phyloP scores from a whole-genome alignment of 1,140 invertebrate species.

The Zaprionus taronus region DNA sequence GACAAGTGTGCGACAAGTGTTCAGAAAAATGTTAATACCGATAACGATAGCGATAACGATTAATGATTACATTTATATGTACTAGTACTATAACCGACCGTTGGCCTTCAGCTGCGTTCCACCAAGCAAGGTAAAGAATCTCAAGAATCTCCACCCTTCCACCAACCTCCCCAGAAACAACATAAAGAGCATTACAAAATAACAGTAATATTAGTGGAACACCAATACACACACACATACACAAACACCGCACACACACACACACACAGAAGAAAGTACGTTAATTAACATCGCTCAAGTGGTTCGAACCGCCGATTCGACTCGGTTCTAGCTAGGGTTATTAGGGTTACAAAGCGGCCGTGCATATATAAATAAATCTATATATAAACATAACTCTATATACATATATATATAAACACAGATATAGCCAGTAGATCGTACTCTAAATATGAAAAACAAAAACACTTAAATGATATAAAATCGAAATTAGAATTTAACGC shows the following conservation, averaged over 20 bases:
- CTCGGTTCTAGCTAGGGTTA: conserved; percentile 60
- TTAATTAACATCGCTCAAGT: conserved; percentile 36
- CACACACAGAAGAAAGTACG: background rate
- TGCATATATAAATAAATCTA: conserved; percentile 64
- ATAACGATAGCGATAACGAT: conserved; percentile 1
- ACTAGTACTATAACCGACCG: conserved; percentile 37
- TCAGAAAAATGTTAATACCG: conserved; percentile 47
- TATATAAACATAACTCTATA: conserved; percentile 43
- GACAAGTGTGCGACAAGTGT: conserved; percentile 66
- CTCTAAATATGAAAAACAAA: conserved; percentile 57
- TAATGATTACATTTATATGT: background rate
- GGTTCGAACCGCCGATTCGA: conserved; percentile 25
- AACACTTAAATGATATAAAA: conserved; percentile 8
- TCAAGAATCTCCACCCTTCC: conserved; percentile 9
- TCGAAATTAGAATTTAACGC: conserved; percentile 71
- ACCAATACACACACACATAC: background rate
- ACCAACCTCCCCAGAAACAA: background rate
- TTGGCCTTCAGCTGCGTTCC: conserved; percentile 49
- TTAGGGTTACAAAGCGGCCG: conserved; percentile 64
- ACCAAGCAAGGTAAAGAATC: conserved; percentile 47
- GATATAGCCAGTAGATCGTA: conserved; percentile 76
- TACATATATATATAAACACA: conserved; percentile 37
- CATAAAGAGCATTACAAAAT: background rate
- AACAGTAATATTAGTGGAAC: conserved; percentile 3
- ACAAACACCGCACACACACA: background rate